These are phyloP conservation scores for Scatophagus argus DNA, from an alignment of 2,113 vertebrate species.

Conservation along the genomic window DNA sequence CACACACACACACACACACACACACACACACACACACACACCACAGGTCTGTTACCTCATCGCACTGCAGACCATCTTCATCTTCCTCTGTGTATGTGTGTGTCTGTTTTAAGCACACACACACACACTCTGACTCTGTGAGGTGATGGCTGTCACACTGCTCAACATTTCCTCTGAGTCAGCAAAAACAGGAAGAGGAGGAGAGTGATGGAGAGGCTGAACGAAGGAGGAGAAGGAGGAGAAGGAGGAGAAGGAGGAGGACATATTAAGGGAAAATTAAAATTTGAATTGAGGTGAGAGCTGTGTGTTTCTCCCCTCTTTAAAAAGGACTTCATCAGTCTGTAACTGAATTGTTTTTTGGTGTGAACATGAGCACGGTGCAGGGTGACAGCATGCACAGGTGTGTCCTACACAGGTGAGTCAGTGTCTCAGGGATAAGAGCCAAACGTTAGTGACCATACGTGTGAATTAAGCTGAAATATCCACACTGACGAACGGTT, in stretches of 20 bases:
- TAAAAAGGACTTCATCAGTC: not conserved
- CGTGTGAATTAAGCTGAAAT: not conserved
- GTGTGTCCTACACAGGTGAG: no score
- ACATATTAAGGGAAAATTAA: slow-evolving; percentile 44
- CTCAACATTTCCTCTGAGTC: slow-evolving; percentile 70
- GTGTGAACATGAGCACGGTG: not conserved
- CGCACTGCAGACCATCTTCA: slow-evolving; percentile 31
- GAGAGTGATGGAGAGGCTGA: slow-evolving; percentile 55
- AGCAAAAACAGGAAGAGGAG: slow-evolving; percentile 69
- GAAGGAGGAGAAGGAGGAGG: not conserved
- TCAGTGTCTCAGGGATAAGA: no score
- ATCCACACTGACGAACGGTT: not conserved
- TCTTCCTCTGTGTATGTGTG: slow-evolving; percentile 22
- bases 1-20: not conserved
- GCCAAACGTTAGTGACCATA: not conserved
- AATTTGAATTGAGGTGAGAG: slow-evolving; percentile 38
- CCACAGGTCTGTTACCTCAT: slow-evolving; percentile 2
- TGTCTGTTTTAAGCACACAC: slow-evolving; percentile 12
- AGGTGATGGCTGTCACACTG: slow-evolving; percentile 77
- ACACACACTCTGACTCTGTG: slow-evolving; percentile 17
- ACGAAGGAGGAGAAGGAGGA: slow-evolving; percentile 7
- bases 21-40: slow-evolving; percentile 1
- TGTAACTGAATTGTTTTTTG: not conserved
- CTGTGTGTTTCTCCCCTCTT: not conserved
- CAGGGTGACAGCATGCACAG: not conserved